phyloP scores from a whole-genome alignment of 2,797 vertebrate genomes.

The Tympanoctomys barrerae region DNA sequence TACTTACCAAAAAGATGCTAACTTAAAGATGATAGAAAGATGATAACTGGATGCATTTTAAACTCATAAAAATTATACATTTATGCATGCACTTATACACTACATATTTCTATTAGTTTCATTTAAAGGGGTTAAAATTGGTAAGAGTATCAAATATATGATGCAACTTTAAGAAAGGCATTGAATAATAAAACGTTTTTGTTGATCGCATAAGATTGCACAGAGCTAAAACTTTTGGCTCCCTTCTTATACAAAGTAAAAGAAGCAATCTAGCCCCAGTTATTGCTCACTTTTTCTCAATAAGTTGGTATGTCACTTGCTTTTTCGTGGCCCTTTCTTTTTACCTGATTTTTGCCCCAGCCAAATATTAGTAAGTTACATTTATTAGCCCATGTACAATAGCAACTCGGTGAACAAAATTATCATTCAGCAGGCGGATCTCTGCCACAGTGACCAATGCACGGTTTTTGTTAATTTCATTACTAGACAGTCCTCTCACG shows the following conservation, averaged over 20 bases:
- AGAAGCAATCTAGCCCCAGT: not conserved
- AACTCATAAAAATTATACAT: too few species aligned
- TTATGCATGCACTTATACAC: too few species aligned
- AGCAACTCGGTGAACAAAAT: not conserved
- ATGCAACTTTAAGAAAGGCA: too few species aligned
- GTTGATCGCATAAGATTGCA: not conserved
- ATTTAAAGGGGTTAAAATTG: too few species aligned
- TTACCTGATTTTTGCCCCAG: not conserved
- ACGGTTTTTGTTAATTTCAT: not conserved
- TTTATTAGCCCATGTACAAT: not conserved
- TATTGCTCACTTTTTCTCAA: conserved; percentile 12
- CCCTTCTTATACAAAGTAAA: conserved; percentile 26
- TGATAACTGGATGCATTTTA: too few species aligned
- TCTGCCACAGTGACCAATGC: not conserved
- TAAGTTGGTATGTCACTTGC: conserved; percentile 17
- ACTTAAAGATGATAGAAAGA: too few species aligned
- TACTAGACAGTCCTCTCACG: not conserved
- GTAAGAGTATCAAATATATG: too few species aligned
- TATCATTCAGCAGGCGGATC: not conserved
- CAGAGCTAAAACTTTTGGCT: not conserved
- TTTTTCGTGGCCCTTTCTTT: conserved; percentile 46
- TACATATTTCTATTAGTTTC: too few species aligned
- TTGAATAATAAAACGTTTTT: too few species aligned
- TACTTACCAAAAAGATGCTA: too few species aligned
- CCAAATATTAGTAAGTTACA: conserved; percentile 39